Evolutionary conservation across 2,113 vertebrate genomes (phyloP).

Genomic region (Seriola rivoliana): DNA sequence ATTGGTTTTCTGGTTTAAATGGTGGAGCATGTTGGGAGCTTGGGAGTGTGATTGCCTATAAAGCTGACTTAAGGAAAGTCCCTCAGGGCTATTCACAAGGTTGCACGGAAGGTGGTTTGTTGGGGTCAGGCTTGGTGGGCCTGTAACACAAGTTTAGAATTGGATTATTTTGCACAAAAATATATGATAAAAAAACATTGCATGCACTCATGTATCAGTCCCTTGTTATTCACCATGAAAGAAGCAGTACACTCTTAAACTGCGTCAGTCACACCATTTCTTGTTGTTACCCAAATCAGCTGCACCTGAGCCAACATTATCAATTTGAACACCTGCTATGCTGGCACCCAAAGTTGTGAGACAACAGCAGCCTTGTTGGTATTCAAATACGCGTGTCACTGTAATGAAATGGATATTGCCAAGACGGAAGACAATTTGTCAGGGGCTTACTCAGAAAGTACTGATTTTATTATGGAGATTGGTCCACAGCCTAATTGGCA

Average conservation of each 20-base stretch:
- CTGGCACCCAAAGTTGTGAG: conserved; percentile 41
- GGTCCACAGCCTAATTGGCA: conserved; percentile 48
- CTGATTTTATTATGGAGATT: conserved; percentile 63
- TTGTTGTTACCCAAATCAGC: conserved; percentile 45
- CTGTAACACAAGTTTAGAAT: neutral
- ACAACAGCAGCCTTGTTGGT: conserved; percentile 62
- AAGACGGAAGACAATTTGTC: conserved; percentile 63
- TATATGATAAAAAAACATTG: neutral
- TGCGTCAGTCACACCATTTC: conserved; percentile 23
- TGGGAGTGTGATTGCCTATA: neutral
- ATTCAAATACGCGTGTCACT: conserved; percentile 58
- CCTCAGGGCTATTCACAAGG: neutral
- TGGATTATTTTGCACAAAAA: neutral
- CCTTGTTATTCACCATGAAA: neutral
- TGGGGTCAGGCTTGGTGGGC: neutral
- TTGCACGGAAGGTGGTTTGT: conserved; percentile 9
- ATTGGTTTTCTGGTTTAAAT: neutral
- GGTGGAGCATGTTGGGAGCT: neutral
- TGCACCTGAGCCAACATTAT: conserved; percentile 59
- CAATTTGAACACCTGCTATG: conserved; percentile 65
- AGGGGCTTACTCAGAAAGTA: conserved; percentile 52
- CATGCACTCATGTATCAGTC: neutral
- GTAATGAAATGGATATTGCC: conserved; percentile 67
- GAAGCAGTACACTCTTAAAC: conserved; percentile 5
- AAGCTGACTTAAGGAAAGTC: neutral